A percentile compares a stretch with the other conserved stretches of the same genome.
phyloP scores from a whole-genome alignment of 2,888 invertebrate species.

The Orgyia antiqua region DNA sequence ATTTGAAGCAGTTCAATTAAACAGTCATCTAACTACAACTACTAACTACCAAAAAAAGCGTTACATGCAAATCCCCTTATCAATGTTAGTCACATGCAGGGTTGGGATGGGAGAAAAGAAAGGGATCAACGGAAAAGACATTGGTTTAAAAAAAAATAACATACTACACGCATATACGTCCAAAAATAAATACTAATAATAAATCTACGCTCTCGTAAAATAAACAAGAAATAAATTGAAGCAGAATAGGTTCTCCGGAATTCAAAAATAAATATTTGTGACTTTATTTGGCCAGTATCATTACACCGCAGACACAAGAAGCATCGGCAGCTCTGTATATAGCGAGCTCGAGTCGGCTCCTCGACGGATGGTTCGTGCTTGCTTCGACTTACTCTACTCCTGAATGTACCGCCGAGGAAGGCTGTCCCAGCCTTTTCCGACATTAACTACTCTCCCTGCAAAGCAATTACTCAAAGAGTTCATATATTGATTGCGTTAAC shows the following conservation, averaged over 20 bases:
- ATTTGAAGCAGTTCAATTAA: conserved; percentile 56
- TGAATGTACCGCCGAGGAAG: conserved; percentile 52
- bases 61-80: conserved; percentile 64
- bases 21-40: conserved; percentile 41
- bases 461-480: conserved; percentile 56
- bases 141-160: conserved; percentile 69
- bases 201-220: conserved; percentile 60
- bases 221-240: conserved; percentile 71
- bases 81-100: conserved; percentile 69
- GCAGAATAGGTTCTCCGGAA: conserved; percentile 79
- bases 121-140: conserved; percentile 69
- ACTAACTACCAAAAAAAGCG: conserved; percentile 54
- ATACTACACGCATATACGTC: conserved; percentile 63
- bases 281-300: conserved; percentile 77
- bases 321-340: conserved; percentile 43
- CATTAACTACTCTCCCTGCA: conserved; percentile 52
- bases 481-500: conserved; percentile 49
- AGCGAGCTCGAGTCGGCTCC: conserved; percentile 8
- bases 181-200: conserved; percentile 54
- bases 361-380: conserved; percentile 8
- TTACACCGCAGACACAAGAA: conserved; percentile 60
- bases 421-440: conserved; percentile 69
- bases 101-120: conserved; percentile 50
- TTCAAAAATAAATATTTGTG: conserved; percentile 65
- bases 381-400: conserved; percentile 33